Evolutionary conservation across 2,797 vertebrate genomes (phyloP).

Genomic region (Phalanger gymnotis): DNA sequence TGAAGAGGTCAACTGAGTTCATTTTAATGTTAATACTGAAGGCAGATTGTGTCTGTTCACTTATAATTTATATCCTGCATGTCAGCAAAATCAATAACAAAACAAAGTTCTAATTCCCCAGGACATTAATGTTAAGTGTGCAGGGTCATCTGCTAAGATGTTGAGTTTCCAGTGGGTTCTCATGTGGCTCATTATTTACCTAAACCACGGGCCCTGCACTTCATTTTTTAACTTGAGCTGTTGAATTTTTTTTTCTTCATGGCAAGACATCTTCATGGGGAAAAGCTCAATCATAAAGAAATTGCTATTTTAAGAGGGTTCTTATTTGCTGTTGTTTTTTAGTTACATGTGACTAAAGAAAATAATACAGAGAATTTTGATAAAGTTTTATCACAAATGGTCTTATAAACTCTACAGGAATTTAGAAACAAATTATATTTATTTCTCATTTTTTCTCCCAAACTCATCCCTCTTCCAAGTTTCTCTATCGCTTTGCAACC

Average conservation of each 20-base stretch:
- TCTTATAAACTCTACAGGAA: not conserved
- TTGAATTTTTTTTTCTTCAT: not conserved
- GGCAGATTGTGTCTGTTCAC: not conserved
- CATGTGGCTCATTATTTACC: not conserved
- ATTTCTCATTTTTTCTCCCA: not conserved
- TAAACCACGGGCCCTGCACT: not conserved
- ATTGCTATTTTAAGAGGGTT: not conserved
- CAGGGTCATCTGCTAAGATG: not conserved
- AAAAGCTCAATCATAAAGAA: not conserved
- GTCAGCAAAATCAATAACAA: not conserved
- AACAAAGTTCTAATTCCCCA: not conserved
- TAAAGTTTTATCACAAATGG: not conserved
- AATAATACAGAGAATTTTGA: not conserved
- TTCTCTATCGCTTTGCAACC: not conserved
- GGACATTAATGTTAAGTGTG: constrained; percentile 8
- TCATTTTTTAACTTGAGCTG: constrained; percentile 3
- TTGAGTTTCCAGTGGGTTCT: constrained; percentile 26
- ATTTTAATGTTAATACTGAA: constrained; percentile 36
- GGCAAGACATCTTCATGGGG: not conserved
- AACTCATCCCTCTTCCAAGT: not conserved
- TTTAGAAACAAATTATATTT: not conserved
- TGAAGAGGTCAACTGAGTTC: not conserved
- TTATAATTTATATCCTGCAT: not conserved
- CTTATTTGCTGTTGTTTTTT: not conserved
- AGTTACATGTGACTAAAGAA: not conserved